phyloP scores from a whole-genome alignment of 2,888 invertebrate genomes.

The Branchellion lobata region DNA sequence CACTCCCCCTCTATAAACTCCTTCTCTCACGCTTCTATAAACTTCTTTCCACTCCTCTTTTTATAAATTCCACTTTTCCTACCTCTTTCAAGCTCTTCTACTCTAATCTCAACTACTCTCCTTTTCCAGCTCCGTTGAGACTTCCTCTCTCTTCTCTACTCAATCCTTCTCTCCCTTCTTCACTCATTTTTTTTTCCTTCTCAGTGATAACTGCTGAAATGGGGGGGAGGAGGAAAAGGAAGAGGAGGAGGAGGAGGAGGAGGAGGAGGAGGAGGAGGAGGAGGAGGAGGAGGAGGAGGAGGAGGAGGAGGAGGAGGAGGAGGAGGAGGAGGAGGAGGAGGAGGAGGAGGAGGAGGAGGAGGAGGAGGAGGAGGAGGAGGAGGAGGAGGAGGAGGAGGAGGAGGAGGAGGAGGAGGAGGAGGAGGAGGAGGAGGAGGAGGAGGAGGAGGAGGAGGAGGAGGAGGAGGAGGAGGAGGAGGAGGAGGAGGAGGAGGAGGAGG shows the following conservation, averaged over 20 bases:
- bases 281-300: slow-evolving; percentile 15
- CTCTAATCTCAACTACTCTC: too few species aligned
- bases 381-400: background rate
- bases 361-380: background rate
- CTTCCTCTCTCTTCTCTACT: too few species aligned
- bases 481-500: background rate
- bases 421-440: background rate
- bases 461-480: background rate
- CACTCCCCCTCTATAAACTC: too few species aligned
- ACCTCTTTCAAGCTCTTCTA: too few species aligned
- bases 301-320: background rate
- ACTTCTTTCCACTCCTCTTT: too few species aligned
- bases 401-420: background rate
- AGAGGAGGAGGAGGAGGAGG: background rate
- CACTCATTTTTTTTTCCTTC: too few species aligned
- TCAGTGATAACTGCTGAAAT: too few species aligned
- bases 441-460: background rate
- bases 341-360: background rate
- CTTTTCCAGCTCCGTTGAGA: too few species aligned
- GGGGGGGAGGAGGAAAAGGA: too few species aligned
- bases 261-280: background rate
- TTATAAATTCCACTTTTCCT: too few species aligned
- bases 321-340: background rate
- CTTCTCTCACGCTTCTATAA: too few species aligned
- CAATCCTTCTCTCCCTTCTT: too few species aligned